Conservation (phyloP, 2,797 vertebrate species). For the Microctenopoma steveboyesi region DNA sequence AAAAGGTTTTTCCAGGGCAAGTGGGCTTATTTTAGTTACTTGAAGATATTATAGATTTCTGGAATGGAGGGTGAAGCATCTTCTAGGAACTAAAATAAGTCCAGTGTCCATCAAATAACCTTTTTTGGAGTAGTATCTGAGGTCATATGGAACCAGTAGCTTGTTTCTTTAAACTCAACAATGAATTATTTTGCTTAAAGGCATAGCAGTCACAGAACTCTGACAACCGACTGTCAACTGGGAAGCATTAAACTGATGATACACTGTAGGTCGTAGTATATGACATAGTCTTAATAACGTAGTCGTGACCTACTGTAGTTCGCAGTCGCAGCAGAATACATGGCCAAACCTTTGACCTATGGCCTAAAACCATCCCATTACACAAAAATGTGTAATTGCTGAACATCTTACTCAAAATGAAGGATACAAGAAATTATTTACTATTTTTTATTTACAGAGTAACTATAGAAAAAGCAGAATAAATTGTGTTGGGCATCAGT, state of each 20-base stretch:
- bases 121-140: neutral
- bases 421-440: too few relatives aligned
- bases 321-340: neutral
- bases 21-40: too few relatives aligned
- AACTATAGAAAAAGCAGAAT: too few relatives aligned
- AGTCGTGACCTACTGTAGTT: slow-evolving; percentile 13
- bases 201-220: slow-evolving; percentile 1
- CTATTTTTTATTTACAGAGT: too few relatives aligned
- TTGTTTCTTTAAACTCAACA: slow-evolving; percentile 1
- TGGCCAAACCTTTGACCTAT: neutral
- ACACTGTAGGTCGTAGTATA: neutral
- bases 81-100: too few relatives aligned
- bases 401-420: neutral
- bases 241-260: too few relatives aligned
- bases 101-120: too few relatives aligned
- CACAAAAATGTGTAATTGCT: neutral
- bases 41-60: too few relatives aligned
- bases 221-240: too few relatives aligned
- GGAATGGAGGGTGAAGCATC: too few relatives aligned
- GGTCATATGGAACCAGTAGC: neutral
- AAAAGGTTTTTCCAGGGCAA: too few relatives aligned
- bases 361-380: neutral
- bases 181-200: slow-evolving; percentile 11
- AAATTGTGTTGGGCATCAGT: too few relatives aligned
- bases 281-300: neutral